These are phyloP conservation scores for Notamacropus eugenii DNA, from an alignment of 2,797 vertebrate genomes.

Conservation along the genomic window DNA sequence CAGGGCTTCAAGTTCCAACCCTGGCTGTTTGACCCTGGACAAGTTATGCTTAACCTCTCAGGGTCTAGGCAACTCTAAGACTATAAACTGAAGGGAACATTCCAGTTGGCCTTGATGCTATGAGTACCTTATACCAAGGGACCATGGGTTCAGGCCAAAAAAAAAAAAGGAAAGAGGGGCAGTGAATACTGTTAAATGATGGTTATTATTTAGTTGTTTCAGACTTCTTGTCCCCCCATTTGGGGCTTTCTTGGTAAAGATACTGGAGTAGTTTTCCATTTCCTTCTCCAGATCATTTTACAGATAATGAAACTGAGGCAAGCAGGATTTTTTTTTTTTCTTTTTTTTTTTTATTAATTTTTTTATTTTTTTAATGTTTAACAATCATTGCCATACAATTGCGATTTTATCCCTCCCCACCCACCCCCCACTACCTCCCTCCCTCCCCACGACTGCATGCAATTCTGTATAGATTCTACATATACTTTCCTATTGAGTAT, in stretches of 20 bases:
- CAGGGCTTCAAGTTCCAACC: background rate
- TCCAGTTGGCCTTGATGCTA: background rate
- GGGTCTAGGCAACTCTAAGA: background rate
- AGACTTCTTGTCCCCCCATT: background rate
- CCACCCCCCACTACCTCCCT: too few relatives aligned
- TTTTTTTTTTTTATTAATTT: too few relatives aligned
- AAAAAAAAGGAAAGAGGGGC: background rate
- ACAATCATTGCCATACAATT: too few relatives aligned
- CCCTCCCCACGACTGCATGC: too few relatives aligned
- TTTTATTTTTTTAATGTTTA: too few relatives aligned
- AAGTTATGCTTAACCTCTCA: background rate
- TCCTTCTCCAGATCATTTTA: background rate
- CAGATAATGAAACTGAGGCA: background rate
- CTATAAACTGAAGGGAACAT: background rate
- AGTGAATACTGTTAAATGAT: background rate
- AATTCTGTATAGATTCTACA: too few relatives aligned
- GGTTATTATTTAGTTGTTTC: background rate
- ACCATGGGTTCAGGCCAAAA: background rate
- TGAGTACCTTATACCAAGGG: background rate
- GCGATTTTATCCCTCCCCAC: too few relatives aligned
- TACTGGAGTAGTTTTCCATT: background rate
- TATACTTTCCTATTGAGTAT: too few relatives aligned
- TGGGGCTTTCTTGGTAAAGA: background rate
- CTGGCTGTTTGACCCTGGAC: background rate
- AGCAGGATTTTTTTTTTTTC: too few relatives aligned